Evolutionary conservation across 2,888 invertebrate genomes (phyloP).

Genomic region (Sphaerophoria rueppellii): DNA sequence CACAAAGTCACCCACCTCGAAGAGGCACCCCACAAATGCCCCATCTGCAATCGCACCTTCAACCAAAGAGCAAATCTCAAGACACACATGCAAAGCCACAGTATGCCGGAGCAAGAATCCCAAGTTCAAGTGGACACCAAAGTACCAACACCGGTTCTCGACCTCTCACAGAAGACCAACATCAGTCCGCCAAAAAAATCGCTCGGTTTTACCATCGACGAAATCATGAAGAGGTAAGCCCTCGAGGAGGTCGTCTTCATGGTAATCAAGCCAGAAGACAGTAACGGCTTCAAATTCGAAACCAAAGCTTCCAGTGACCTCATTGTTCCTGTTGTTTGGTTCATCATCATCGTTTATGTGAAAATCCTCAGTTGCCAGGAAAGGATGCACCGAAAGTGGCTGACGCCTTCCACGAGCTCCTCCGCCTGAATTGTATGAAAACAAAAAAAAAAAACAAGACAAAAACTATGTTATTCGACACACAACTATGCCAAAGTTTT

Average conservation of each 20-base stretch:
- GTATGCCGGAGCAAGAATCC: slow-evolving; percentile 77
- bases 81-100: slow-evolving; percentile 93
- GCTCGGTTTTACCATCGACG: slow-evolving; percentile 92
- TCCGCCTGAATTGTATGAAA: slow-evolving; percentile 54
- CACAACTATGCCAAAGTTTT: slow-evolving; percentile 71
- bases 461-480: slow-evolving; percentile 50
- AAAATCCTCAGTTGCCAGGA: slow-evolving; percentile 35
- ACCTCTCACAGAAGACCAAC: slow-evolving; percentile 83
- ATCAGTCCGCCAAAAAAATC: slow-evolving; percentile 82
- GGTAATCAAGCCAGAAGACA: slow-evolving; percentile 31
- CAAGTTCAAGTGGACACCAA: slow-evolving; percentile 51
- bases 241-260: slow-evolving; percentile 46
- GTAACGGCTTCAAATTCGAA: slow-evolving; percentile 61
- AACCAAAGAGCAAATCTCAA: slow-evolving; percentile 96
- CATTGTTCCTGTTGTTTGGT: slow-evolving; percentile 69
- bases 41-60: slow-evolving; percentile 93
- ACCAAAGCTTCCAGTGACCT: slow-evolving; percentile 72
- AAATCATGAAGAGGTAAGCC: slow-evolving; percentile 92
- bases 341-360: slow-evolving; percentile 19
- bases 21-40: slow-evolving; percentile 96
- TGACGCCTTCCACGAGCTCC: slow-evolving; percentile 25
- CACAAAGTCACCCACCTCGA: slow-evolving; percentile 97
- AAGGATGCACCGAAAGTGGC: slow-evolving; percentile 30
- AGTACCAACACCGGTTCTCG: slow-evolving; percentile 81
- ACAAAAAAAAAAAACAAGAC: too few relatives aligned